These are phyloP conservation scores for Druon quercuslanigerum DNA, from an alignment of 1,140 invertebrate genomes.

Conservation along the genomic window DNA sequence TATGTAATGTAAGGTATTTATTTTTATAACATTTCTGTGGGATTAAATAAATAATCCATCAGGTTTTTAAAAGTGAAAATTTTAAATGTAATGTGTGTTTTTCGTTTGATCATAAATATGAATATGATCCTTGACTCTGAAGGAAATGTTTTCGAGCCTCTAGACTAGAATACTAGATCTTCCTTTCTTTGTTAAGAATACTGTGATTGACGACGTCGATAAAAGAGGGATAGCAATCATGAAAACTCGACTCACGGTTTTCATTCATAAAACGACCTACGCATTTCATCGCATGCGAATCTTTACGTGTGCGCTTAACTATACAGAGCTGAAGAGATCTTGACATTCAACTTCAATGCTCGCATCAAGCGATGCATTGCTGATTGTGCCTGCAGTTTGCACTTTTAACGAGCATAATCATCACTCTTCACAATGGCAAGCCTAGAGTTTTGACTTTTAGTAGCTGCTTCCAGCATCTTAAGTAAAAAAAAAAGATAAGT, in stretches of 20 bases:
- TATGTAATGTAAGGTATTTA: too few relatives aligned
- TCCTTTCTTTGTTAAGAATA: not conserved
- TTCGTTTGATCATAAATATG: too few relatives aligned
- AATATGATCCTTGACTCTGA: too few relatives aligned
- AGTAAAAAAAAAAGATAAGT: too few relatives aligned
- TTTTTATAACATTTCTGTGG: too few relatives aligned
- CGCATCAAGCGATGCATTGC: conserved; percentile 13
- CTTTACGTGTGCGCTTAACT: conserved; percentile 16
- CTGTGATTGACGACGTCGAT: not conserved
- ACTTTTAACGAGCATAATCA: conserved; percentile 28
- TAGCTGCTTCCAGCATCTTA: too few relatives aligned
- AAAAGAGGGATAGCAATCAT: not conserved
- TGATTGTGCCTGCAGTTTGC: conserved; percentile 29
- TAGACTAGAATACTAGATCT: too few relatives aligned
- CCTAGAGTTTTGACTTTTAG: too few relatives aligned
- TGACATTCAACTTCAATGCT: conserved; percentile 30
- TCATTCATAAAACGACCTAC: conserved; percentile 28
- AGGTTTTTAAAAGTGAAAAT: too few relatives aligned
- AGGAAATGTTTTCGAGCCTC: too few relatives aligned
- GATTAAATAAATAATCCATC: too few relatives aligned
- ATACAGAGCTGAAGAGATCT: conserved; percentile 10
- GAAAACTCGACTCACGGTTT: not conserved
- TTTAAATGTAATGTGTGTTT: too few relatives aligned
- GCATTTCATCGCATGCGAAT: conserved; percentile 29
- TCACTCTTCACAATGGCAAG: not conserved